Base-by-base conservation (phyloP, 2,113 vertebrate genomes). In the Columba janthina region DNA sequence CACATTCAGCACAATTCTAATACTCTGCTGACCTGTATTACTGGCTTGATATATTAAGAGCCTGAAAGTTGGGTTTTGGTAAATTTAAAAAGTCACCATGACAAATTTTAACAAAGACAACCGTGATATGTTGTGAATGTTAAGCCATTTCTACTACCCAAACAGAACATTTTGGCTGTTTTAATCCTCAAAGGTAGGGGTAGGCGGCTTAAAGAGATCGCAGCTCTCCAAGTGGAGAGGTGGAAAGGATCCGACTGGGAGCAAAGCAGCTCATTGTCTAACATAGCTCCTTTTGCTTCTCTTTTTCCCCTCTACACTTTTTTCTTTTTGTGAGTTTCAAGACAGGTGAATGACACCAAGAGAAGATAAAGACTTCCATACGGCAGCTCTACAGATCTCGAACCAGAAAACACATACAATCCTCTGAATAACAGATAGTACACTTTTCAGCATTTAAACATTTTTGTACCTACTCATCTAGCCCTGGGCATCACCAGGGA, bases 401-500 rank as follows among this genome's bases (percentile, higher is more conserved):
- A 72, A 53, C 26, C 28, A 76, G 56, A 67, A 76, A 20, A 29
- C 10, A 13, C 10, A 10, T 0, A 31, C 15, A 57, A 46, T 4
- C 15, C 28, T 38, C 24, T 8, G 20, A 25, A 72, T 40, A 85
- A 10, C 2, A 8, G 2, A 40, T 0, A 6, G 12, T 3, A 48
- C 20, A 1, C 13, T 22, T 36, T n/a, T 51, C 10, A 70, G 58
- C 20, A 84, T 11, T 17, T 42, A 83, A 88, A 73, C 0, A 0
- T 34, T 85, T 66, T 8, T 3, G 0, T 38, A 50, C 20, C n/a
- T 44, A 31, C 36, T 69, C 51, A 40, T 18, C 31, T 25, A 31
- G 6, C 46, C 32, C 70, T 66, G 24, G 25, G 21, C 82, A 25
- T 7, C 58, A 58, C n/a, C 32, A 25, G 13, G 21, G 42, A 53